Evolutionary conservation across 2,113 vertebrate genomes (phyloP), one percentile per base, ranked within the genome.

Genomic region (Conger conger): DNA sequence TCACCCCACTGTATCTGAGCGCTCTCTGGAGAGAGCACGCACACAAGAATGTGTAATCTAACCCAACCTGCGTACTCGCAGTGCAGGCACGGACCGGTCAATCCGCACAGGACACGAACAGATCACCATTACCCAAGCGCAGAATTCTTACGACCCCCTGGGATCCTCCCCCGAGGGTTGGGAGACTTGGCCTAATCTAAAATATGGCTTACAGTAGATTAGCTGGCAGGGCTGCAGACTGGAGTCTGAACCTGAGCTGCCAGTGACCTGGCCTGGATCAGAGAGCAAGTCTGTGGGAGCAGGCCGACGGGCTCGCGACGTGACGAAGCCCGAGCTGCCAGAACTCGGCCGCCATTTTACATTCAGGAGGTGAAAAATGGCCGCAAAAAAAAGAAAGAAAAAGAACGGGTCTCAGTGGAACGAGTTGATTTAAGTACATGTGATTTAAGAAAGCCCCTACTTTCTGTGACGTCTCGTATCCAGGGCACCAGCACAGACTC

Each of bases 131-230:
- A 73, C 68, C 2, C 6, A 73, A 73, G n/a, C 27, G 9, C 9
- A 73, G n/a, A 73, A 33, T 73, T 73, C 68, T 73, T 73, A 9
- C 33, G 68, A 73, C n/a, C 68, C n/a, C 15, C n/a, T 1, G 57
- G 57, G 57, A 23, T 7, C 57, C 23, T 7, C 57, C 23, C 57
- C 23, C 57, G 23, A 3, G 20, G 57, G 18, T 11, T 63, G 3
- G 68, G 68, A 73, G 68, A 33, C 68, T 13, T 33, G 68, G 68
- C n/a, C n/a, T 73, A 73, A 73, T 73, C 68, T 73, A 33, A 73
- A n/a, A 73, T 73, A 33, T 73, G 68, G 68, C 68, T 73, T 73
- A 73, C 68, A 33, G n/a, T 33, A 73, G 68, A 73, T 73, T 73
- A 33, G 68, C 27, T 17, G 68, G n/a, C 9, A 27, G 20, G 20